Base-by-base conservation (phyloP, 1,140 invertebrate genomes). In the Stratiolaelaps scimitus region DNA sequence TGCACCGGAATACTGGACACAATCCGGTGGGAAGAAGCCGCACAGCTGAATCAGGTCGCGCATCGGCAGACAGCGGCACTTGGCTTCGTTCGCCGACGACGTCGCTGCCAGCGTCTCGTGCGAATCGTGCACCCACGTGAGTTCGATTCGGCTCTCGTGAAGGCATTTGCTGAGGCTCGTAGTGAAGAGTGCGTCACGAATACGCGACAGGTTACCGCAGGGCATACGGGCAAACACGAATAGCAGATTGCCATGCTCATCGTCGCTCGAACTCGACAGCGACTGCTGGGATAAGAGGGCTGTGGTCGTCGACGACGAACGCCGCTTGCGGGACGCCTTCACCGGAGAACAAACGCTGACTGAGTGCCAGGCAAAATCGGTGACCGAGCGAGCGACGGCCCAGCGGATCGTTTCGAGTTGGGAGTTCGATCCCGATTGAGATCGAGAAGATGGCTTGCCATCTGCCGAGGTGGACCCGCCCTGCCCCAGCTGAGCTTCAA, bases 101-200 rank as follows among this genome's bases (percentile, higher is more conserved):
- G 53, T 1, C 6, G 53, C 4, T 15, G 2, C 17, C 53, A 34
- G 17, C 53, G 26, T 15, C 15, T 26, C 26, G 17, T 29, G 23
- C 53, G 53, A 20, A 26, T 60, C 53, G 53, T 60, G 53, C 26
- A 60, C 53, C 53, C 53, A 60, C 15, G 34, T 29, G 2, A 60
- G 53, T 34, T 60, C 53, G 53, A 60, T 60, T 15, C 53, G 53
- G 20, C 34, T 60, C 10, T 60, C 53, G 17, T 60, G 53, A 26
- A 60, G 53, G 34, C 53, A 60, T 60, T 60, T 60, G 4, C 23
- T 34, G 1, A 60, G 53, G 53, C 53, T 60, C 15, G 53, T 2
- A 17, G 53, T 60, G 17, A 60, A 15, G 53, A 60, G 53, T 10
- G n/a, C 53, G 23, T 60, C 53, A 15, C 53, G 53, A 15, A 60